Evolutionary conservation across 2,888 invertebrate genomes (phyloP).

Genomic region (Zhengitettix transpicula): DNA sequence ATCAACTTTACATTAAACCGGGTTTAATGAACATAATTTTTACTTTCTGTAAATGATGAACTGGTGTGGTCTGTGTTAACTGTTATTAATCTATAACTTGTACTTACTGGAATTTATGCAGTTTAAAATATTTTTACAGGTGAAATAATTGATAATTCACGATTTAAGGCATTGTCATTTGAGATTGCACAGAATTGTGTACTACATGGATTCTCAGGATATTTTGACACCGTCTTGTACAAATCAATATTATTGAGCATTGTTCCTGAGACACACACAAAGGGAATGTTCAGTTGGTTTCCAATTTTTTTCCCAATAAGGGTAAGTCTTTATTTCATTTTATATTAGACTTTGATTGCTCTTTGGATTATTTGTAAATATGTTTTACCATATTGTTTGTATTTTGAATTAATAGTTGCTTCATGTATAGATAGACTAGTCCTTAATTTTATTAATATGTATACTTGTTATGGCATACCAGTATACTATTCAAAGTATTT

Average conservation of each 20-base stretch:
- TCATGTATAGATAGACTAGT: too few species aligned
- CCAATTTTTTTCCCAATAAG: conserved; percentile 85
- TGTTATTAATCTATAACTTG: not conserved
- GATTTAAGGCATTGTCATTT: conserved; percentile 54
- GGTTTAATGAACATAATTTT: not conserved
- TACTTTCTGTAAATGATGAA: not conserved
- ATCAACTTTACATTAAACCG: not conserved
- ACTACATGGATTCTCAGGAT: conserved; percentile 89
- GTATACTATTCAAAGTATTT: too few species aligned
- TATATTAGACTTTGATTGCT: not conserved
- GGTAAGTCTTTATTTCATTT: conserved; percentile 29
- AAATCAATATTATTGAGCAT: conserved; percentile 76
- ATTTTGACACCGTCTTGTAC: conserved; percentile 79
- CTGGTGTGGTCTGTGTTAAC: not conserved
- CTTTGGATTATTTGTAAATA: too few species aligned
- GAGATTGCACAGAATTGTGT: conserved; percentile 55
- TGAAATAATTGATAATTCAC: conserved; percentile 45
- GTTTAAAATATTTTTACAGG: conserved; percentile 20
- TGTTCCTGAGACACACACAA: conserved; percentile 72
- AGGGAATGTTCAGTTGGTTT: conserved; percentile 96
- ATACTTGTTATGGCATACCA: too few species aligned
- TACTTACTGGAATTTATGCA: too few species aligned
- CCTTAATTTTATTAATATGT: too few species aligned
- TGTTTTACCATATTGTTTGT: too few species aligned
- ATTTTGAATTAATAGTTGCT: too few species aligned